Percentiles rank a stretch among this genome's conserved stretches.
Evolutionary conservation across 2,113 vertebrate species (phyloP).

Genomic region (Odocoileus virginianus): DNA sequence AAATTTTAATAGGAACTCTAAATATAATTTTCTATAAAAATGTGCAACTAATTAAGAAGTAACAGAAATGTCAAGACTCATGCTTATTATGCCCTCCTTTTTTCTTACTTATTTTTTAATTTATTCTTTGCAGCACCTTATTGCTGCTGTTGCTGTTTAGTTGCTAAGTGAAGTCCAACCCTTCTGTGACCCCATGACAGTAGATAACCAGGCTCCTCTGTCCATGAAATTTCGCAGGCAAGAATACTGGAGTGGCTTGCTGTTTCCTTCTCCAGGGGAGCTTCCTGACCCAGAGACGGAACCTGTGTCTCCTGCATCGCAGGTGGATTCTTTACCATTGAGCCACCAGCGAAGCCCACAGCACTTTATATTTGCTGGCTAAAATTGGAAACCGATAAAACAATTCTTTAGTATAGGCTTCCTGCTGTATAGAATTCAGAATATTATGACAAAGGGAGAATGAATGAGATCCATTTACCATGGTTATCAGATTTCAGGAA

Average conservation of each 20-base stretch:
- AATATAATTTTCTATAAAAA: constrained; percentile 3
- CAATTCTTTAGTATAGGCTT: constrained; percentile 60
- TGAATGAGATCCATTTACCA: constrained; percentile 69
- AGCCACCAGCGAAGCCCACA: neutral
- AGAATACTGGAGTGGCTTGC: neutral
- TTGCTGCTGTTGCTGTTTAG: neutral
- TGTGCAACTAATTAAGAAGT: neutral
- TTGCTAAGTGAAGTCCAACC: neutral
- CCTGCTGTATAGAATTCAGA: constrained; percentile 55
- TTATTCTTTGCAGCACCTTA: neutral
- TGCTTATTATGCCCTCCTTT: neutral
- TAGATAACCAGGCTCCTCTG: neutral
- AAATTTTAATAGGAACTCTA: neutral
- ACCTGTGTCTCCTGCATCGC: neutral
- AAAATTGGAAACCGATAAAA: constrained; percentile 60
- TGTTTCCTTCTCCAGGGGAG: neutral
- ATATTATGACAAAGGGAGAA: constrained; percentile 72
- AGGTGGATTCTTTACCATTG: neutral
- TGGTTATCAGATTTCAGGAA: constrained; percentile 74
- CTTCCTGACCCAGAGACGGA: neutral
- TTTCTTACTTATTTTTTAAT: neutral
- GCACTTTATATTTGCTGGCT: constrained; percentile 57
- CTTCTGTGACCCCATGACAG: neutral
- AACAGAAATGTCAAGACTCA: neutral
- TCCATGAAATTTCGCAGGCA: neutral